Base-by-base conservation (phyloP, 2,888 invertebrate species). In the Orthosia incerta region DNA sequence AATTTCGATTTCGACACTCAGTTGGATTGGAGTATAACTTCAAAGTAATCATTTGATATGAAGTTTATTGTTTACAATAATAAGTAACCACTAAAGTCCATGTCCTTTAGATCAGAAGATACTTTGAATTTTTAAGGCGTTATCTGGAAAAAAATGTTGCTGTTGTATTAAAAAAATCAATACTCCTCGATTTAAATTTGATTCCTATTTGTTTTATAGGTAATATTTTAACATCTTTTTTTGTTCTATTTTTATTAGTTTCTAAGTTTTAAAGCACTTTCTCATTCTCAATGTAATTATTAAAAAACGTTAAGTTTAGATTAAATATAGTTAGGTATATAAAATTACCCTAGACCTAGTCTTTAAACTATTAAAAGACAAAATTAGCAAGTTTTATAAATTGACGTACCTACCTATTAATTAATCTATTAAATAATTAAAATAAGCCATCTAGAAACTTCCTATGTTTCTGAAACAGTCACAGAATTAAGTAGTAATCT, bases 101-200 rank as follows among this genome's bases (percentile, higher is more conserved):
- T 18, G 23, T 23, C 0, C 0, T n/a, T 23, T 15, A 31, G n/a
- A 57, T 13, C 4, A 26, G 18, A n/a, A 23, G n/a, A 46, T 2
- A 46, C 2, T 57, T 57, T 7, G 16, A 60, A 48, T 16, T 50
- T 75, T 11, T 1, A 23, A 1, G 12, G 20, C 16, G 15, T 3
- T 63, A 15, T 23, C 13, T 23, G 15, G 4, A 16, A 15, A 23
- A 3, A 7, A 5, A 39, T 16, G 23, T 45, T 56, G n/a, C 20
- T 50, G 11, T 51, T 39, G 46, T 13, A 16, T 13, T 45, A 46
- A 53, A 77, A n/a, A 57, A 69, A 69, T 74, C 74, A 69, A 74
- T 74, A 77, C 26, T 16, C 4, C 4, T 63, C 15, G 16, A 4
- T 26, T 18, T 26, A 50, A 18, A 0, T 46, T 74, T 18, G 12